Evolutionary conservation across 2,888 invertebrate species (phyloP), one percentile per base, ranked within the genome.

Genomic region (Xanthia icteritia): DNA sequence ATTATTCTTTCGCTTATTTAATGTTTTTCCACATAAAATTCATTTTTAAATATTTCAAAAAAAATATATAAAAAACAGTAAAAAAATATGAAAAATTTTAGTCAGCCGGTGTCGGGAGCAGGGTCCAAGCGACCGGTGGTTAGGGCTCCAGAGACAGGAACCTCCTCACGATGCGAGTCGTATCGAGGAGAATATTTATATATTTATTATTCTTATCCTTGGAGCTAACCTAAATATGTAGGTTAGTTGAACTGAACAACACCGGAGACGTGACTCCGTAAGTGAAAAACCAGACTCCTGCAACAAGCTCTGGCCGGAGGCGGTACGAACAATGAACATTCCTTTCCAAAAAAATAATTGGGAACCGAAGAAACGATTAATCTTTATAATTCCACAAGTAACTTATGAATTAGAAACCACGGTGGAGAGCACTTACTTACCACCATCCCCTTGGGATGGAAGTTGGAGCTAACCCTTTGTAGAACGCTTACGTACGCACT

Each of bases 401-500:
- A 84, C 67, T 86, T 84, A 75, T 73, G 76, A 86, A 76, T 79
- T 78, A 63, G 39, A 67, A 60, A 17, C 56, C 65, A 75, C 67
- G 86, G 79, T 73, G 51, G 82, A 74, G 66, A 74, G 63, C 81
- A 77, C 71, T 81, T 77, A 73, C 67, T 51, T 39, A 70, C 27
- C 23, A 70, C 63, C 56, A 45, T 58, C 6, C 82, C 78, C 78
- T 76, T 13, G 71, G 80, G 76, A 15, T 48, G 17, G 54, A 83
- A 84, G 76, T 81, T 79, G 13, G 60, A 68, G 70, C 31, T 48
- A 79, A 74, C 86, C 82, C 84, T 82, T 82, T 56, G 68, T 42
- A 39, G 69, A 82, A 69, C 39, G 63, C 75, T 60, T 73, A 77
- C 77, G 80, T 87, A 84, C 77, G 87, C 78, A 54, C 65, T 78